These are phyloP conservation scores for Caiman crocodilus DNA, from an alignment of 2,797 vertebrate genomes.

Conservation along the genomic window DNA sequence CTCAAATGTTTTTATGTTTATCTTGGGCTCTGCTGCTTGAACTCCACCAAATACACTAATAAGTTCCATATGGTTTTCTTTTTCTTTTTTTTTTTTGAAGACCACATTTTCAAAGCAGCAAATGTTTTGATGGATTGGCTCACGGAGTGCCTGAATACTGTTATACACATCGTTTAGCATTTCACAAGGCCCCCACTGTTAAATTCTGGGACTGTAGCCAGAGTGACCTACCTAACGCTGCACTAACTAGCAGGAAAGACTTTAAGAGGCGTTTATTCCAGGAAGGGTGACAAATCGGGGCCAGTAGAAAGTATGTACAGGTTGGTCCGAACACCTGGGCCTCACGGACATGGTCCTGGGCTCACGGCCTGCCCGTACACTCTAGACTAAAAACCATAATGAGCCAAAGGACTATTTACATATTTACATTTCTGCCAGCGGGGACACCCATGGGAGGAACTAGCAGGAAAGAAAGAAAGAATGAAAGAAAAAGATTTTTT, in stretches of 20 bases:
- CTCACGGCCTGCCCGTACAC: no score
- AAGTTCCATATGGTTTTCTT: conserved; percentile 87
- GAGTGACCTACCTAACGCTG: conserved; percentile 85
- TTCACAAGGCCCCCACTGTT: conserved; percentile 91
- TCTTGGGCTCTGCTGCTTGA: conserved; percentile 79
- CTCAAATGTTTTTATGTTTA: conserved; percentile 80
- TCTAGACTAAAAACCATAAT: no score
- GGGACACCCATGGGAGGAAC: no score
- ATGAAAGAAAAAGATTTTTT: no score
- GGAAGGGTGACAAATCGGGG: no score
- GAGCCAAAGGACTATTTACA: no score
- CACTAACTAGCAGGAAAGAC: conserved; percentile 79
- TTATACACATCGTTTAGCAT: conserved; percentile 89
- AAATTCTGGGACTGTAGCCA: conserved; percentile 87
- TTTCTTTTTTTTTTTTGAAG: conserved; percentile 82
- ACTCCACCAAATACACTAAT: conserved; percentile 85
- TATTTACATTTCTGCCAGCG: no score
- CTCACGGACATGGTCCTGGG: no score
- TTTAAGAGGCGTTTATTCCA: no score
- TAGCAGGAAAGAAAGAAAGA: no score
- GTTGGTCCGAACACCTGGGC: no score
- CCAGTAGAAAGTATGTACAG: no score
- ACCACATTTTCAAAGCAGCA: conserved; percentile 85
- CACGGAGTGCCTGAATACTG: conserved; percentile 81
- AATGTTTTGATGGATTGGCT: conserved; percentile 88